Base-by-base conservation (phyloP, 2,113 vertebrate species). In the Gasterosteus aculeatus region DNA sequence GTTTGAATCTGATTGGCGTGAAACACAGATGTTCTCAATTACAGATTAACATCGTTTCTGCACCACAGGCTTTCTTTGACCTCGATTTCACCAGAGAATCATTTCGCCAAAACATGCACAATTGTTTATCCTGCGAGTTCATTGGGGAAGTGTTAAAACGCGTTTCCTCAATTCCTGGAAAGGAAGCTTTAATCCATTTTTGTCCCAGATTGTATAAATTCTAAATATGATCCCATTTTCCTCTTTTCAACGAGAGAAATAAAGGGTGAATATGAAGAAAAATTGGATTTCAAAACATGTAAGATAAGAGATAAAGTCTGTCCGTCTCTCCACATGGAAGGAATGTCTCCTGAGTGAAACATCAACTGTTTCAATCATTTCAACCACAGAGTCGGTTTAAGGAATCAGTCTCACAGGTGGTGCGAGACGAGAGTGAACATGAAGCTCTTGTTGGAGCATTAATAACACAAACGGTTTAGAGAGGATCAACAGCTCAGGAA, bases 31-130 rank as follows among this genome's bases (percentile, higher is more conserved):
- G 72, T 73, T 33, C 69, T 83, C 84, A 63, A 66, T 84, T 78
- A 85, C 76, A 76, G 82, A 85, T 88, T 73, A 82, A 83, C 75
- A 83, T 78, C 10, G 79, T 85, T 87, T 84, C 62, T 82, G 64
- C 83, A 54, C 60, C 10, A 53, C 22, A 57, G 64, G 77, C 33
- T 81, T 73, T 81, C 61, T 14, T 14, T 75, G 69, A 76, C 71
- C 78, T 82, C 46, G 69, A 71, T 86, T 84, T 77, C 54, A 76
- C 31, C 19, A 54, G 22, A 62, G 46, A 57, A 35, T 67, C 15
- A 63, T 69, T 83, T 76, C 49, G 64, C 51, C 39, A 19, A 3
- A 42, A 60, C 60, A 4, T 47, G 57, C 26, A 57, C 47, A 29
- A 57, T 38, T 69, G 10, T 79, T 46, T 46, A 60, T 31, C 31